Base-by-base conservation (phyloP, 2,113 vertebrate species). In the Harpagus bidentatus region DNA sequence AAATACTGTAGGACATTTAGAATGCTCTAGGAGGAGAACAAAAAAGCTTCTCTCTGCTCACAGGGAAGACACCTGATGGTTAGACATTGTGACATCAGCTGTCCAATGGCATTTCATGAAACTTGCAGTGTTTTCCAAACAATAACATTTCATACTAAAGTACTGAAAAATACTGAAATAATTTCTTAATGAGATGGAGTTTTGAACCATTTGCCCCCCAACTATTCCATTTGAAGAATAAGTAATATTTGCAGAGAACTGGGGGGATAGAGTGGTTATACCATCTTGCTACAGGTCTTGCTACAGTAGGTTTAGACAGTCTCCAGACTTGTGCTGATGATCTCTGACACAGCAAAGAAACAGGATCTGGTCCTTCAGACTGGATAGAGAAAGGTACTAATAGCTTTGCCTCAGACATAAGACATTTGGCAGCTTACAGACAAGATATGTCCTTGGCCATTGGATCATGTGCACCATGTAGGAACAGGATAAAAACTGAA, bases 201-300 rank as follows among this genome's bases (percentile, higher is more conserved):
- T 61, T 69, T 56, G 42, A 81, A 52, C 7, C 0, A 0, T 15
- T 56, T 53, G 42, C 43, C 5, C 25, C 16, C 9, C 6, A 0
- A 18, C 14, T 70, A 18, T 43, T 82, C 26, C 2, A 43, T 66
- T 23, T 58, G 47, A 40, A 4, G 4, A 65, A 48, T 63, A 36
- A 48, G 16, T 25, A 59, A 55, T 29, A 32, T 70, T 55, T 69
- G 48, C 48, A 86, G 48, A 38, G 17, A 67, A 48, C 20, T 42
- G 19, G 0, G 12, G 11, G 7, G 2, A 16, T 3, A 45, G 11
- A 69, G 9, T 34, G 3, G 11, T 28, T 71, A 28, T 38, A 55
- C 3, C 13, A 52, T 36, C 29, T 52, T 85, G 10, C 34, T 78
- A 6, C 15, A 34, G 34, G 19, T 55, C 59, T 69, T 55, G 29